These are phyloP conservation scores for Colletes gigas DNA, from an alignment of 1,140 invertebrate genomes.

Conservation along the genomic window DNA sequence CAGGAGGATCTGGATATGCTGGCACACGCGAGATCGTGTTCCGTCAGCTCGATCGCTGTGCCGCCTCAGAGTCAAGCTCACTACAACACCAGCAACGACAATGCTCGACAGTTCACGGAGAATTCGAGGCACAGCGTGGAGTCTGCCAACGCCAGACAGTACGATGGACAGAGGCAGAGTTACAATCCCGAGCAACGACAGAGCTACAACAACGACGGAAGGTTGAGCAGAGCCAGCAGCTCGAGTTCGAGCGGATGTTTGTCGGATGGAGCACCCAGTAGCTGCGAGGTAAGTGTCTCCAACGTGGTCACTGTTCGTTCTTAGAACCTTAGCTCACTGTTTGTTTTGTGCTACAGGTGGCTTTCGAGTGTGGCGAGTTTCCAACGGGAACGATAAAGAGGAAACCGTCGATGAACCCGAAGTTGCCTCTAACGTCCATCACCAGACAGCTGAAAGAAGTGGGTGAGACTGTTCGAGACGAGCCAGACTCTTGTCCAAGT, in stretches of 20 bases:
- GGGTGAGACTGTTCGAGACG: conserved; percentile 83
- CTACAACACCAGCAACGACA: conserved; percentile 78
- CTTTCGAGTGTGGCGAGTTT: conserved; percentile 79
- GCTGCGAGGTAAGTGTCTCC: conserved; percentile 86
- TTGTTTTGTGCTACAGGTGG: conserved; percentile 74
- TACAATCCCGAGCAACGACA: conserved; percentile 81
- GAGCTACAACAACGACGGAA: conserved; percentile 80
- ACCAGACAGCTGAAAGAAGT: conserved; percentile 93
- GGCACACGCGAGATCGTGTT: conserved; percentile 89
- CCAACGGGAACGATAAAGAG: conserved; percentile 90
- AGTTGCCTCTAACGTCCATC: conserved; percentile 94
- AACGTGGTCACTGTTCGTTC: neutral
- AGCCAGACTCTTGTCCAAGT: conserved; percentile 77
- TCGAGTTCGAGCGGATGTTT: conserved; percentile 91
- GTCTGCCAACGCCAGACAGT: conserved; percentile 81
- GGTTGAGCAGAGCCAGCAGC: conserved; percentile 87
- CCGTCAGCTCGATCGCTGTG: conserved; percentile 85
- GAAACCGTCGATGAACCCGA: conserved; percentile 93
- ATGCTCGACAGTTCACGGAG: conserved; percentile 78
- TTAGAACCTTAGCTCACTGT: neutral
- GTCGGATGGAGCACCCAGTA: conserved; percentile 87
- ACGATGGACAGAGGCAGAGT: conserved; percentile 79
- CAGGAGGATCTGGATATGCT: conserved; percentile 92
- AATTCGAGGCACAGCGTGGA: conserved; percentile 79
- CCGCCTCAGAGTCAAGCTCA: conserved; percentile 73